Percentiles rank a stretch among this genome's conserved stretches.
Conservation (phyloP, 2,113 vertebrate species). For the Megaceryle maxima region DNA sequence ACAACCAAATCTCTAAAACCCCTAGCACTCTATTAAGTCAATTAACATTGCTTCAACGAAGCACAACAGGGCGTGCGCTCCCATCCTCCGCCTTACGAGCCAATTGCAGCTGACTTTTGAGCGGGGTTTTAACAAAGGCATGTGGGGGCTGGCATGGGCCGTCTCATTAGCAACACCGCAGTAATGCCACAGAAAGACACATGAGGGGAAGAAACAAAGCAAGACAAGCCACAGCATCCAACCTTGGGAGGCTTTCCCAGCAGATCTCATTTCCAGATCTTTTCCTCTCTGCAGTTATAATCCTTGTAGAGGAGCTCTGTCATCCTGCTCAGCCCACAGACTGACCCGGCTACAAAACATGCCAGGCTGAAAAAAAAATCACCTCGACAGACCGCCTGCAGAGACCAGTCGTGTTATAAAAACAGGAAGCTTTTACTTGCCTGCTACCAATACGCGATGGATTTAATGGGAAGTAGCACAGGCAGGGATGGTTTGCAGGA, state of each 20-base stretch:
- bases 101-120: neutral
- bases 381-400: slow-evolving; percentile 8
- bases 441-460: neutral
- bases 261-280: neutral
- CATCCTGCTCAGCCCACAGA: neutral
- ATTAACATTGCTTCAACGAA: slow-evolving; percentile 15
- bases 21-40: neutral
- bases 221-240: neutral
- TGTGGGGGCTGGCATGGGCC: neutral
- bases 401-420: neutral
- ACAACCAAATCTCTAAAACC: neutral
- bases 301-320: neutral
- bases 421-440: slow-evolving; percentile 17
- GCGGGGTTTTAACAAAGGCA: neutral
- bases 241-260: neutral
- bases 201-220: neutral
- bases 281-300: neutral
- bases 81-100: neutral
- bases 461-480: neutral
- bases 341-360: neutral
- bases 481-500: neutral
- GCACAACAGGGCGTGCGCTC: neutral
- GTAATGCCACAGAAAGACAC: neutral
- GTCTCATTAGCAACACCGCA: neutral
- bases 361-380: slow-evolving; percentile 28